Evolutionary conservation across 2,888 invertebrate species (phyloP).

Genomic region (Xanthia icteritia): DNA sequence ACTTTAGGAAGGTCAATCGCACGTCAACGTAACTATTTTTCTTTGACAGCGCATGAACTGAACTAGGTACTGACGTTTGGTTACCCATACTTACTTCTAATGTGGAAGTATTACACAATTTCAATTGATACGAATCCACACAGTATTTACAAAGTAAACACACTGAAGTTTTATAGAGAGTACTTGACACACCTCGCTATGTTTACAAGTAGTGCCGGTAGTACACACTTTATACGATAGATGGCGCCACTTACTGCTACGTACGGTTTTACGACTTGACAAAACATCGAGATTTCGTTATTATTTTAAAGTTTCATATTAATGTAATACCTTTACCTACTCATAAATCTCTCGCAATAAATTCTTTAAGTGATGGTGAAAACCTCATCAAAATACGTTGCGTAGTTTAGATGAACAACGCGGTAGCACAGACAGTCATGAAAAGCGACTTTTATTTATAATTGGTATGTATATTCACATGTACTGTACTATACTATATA

Average conservation of each 20-base stretch:
- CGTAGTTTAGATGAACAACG: neutral
- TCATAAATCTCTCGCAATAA: neutral
- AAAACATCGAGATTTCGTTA: neutral
- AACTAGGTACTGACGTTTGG: neutral
- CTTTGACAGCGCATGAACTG: neutral
- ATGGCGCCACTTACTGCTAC: conserved; percentile 25
- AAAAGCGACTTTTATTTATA: neutral
- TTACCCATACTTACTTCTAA: neutral
- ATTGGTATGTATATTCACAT: too few species aligned
- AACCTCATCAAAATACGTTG: neutral
- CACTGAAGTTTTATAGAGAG: conserved; percentile 22
- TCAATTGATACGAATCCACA: conserved; percentile 12
- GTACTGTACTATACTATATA: too few species aligned
- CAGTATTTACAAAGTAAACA: conserved; percentile 28
- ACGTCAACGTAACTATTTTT: neutral
- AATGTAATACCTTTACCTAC: too few species aligned
- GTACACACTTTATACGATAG: conserved; percentile 22
- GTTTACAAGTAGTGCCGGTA: conserved; percentile 16
- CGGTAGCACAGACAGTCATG: neutral
- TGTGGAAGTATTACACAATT: conserved; percentile 13
- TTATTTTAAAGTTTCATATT: neutral
- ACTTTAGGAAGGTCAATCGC: neutral
- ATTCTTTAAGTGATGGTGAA: neutral
- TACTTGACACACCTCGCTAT: conserved; percentile 27
- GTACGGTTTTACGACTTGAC: neutral